These are phyloP conservation scores for Gambelia wislizenii DNA, from an alignment of 2,797 vertebrate species.

Conservation along the genomic window DNA sequence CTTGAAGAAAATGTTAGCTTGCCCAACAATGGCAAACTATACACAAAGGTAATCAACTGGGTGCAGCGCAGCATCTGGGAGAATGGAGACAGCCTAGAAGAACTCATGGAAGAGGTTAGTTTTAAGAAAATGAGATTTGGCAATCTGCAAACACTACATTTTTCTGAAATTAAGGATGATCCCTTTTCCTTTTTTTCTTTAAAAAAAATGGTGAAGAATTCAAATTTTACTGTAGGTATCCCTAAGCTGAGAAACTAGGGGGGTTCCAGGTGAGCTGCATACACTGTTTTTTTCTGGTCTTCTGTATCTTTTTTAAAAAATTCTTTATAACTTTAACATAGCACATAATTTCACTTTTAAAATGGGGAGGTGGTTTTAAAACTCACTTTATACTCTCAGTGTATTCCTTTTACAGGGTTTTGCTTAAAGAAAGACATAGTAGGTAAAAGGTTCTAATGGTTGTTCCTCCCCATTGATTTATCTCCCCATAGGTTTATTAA, in stretches of 20 bases:
- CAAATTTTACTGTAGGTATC: conserved; percentile 87
- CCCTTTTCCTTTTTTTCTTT: conserved; percentile 75
- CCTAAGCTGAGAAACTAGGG: conserved; percentile 88
- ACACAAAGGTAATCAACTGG: conserved; percentile 99
- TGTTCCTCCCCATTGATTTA: conserved; percentile 99
- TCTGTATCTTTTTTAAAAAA: conserved; percentile 74
- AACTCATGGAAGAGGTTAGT: conserved; percentile 99
- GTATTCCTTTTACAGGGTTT: conserved; percentile 88
- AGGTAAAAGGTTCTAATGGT: conserved; percentile 93
- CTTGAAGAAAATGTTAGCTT: conserved; percentile 96
- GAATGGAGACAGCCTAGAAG: conserved; percentile 94
- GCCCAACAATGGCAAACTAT: conserved; percentile 97
- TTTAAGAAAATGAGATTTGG: conserved; percentile 78
- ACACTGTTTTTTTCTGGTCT: conserved; percentile 84
- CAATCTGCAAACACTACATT: conserved; percentile 59
- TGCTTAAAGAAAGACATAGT: conserved; percentile 79
- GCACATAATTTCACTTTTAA: conserved; percentile 77
- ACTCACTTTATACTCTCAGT: conserved; percentile 84
- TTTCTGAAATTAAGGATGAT: conserved; percentile 78
- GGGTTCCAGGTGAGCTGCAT: conserved; percentile 91
- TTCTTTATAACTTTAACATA: conserved; percentile 77
- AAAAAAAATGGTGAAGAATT: conserved; percentile 84
- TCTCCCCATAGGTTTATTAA: conserved; percentile 99
- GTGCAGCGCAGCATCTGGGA: conserved; percentile 98
- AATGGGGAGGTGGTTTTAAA: conserved; percentile 81